Evolutionary conservation across 2,113 vertebrate genomes (phyloP), one percentile per base, ranked within the genome.

Genomic region (Notothenia coriiceps): DNA sequence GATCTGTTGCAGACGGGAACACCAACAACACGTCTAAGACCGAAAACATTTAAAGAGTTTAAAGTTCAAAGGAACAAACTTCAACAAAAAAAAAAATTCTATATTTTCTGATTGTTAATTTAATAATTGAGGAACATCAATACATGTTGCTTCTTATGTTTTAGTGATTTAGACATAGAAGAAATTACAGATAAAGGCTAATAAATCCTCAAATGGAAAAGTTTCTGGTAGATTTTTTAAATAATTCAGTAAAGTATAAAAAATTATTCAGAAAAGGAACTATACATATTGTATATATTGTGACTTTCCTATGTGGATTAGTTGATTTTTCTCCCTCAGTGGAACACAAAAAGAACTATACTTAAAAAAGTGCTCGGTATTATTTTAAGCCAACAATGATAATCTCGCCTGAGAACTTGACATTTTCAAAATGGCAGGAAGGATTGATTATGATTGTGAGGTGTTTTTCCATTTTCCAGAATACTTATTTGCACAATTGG

Each of bases 361-460:
- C 22, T 33, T 62, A 25, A 55, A 69, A 29, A 2, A 60, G 49
- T 46, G 12, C 9, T n/a, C 17, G 0, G n/a, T 35, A 7, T 50
- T 50, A 63, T 15, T 44, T 78, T 9, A 52, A 52, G 5, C 14
- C 29, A 57, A 25, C 6, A n/a, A 25, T 12, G 33, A 14, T 59
- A 69, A 69, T 81, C 35, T 50, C 29, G 2, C 50, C 44, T 64
- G 20, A 62, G 20, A 52, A 33, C 10, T 15, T 84, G 68, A 77
- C 67, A 76, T 76, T 85, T n/a, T 63, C 40, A 44, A 54, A 84
- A 79, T 74, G 56, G 64, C 63, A 75, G n/a, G 10, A 40, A 54
- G 47, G 40, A 79, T 71, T 62, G 67, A 76, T 63, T 47, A 18
- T 63, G 40, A 10, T 50, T 51, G 1, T 10, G 0, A 1, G 49